Percentiles rank a stretch among this genome's conserved stretches.
Conservation (phyloP, 64 coral and sea anemone genomes). For the Trachythela sp. region DNA sequence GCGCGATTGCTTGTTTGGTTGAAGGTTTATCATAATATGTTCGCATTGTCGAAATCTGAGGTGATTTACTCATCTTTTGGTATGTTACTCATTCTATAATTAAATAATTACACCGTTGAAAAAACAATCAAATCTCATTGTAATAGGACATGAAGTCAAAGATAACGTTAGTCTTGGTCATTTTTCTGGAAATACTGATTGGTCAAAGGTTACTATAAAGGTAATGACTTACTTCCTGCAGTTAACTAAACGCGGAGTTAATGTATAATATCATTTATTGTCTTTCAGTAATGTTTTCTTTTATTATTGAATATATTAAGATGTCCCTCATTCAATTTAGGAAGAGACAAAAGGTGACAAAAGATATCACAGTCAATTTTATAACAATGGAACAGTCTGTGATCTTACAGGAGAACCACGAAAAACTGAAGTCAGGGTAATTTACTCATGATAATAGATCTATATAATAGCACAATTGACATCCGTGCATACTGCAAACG, state of each 20-base stretch:
- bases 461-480: background rate
- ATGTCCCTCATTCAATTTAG: constrained; percentile 1
- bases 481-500: background rate
- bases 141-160: background rate
- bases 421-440: constrained; percentile 85
- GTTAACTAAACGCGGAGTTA: background rate
- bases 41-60: background rate
- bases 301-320: background rate
- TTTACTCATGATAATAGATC: background rate
- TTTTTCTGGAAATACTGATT: constrained; percentile 13
- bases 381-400: constrained; percentile 79
- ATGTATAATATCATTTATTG: too few relatives aligned
- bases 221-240: background rate
- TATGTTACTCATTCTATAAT: too few relatives aligned
- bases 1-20: too few relatives aligned
- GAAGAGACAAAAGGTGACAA: constrained; percentile 38
- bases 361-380: constrained; percentile 85
- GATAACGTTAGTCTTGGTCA: constrained; percentile 13
- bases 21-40: too few relatives aligned
- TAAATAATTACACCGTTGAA: too few relatives aligned
- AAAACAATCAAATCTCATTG: too few relatives aligned
- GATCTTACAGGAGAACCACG: constrained; percentile 78
- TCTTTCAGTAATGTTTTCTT: too few relatives aligned
- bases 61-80: too few relatives aligned
- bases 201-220: background rate